Evolutionary conservation across 2,113 vertebrate species (phyloP).

Genomic region (Patagioenas fasciata): DNA sequence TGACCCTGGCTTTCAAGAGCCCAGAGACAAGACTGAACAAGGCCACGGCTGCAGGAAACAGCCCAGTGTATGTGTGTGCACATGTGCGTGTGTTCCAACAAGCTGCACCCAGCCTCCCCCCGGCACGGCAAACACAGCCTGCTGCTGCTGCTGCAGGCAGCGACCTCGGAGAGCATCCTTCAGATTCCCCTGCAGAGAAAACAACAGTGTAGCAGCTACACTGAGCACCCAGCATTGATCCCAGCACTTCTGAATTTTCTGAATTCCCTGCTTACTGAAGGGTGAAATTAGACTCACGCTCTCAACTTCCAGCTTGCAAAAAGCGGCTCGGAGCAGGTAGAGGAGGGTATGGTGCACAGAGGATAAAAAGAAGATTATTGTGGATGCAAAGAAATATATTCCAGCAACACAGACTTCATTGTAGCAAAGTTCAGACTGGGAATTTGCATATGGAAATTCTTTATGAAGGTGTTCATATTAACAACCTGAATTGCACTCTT

Average conservation of each 20-base stretch:
- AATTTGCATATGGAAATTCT: constrained; percentile 61
- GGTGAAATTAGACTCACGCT: constrained; percentile 49
- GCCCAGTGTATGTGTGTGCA: background rate
- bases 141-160: background rate
- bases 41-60: constrained; percentile 22
- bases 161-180: background rate
- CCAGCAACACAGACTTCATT: constrained; percentile 16
- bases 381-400: constrained; percentile 24
- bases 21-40: constrained; percentile 58
- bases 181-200: background rate
- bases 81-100: background rate
- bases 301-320: background rate
- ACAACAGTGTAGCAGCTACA: background rate
- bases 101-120: background rate
- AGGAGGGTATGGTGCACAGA: background rate
- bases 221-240: background rate
- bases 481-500: constrained; percentile 48
- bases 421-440: constrained; percentile 38
- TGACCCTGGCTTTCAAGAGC: constrained; percentile 29
- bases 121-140: background rate
- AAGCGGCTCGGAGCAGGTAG: background rate
- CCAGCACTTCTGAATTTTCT: constrained; percentile 27
- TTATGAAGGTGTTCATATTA: constrained; percentile 41
- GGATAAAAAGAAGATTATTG: background rate
- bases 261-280: constrained; percentile 51